Base-by-base conservation (phyloP, 2,113 vertebrate species). In the Vidua chalybeata region DNA sequence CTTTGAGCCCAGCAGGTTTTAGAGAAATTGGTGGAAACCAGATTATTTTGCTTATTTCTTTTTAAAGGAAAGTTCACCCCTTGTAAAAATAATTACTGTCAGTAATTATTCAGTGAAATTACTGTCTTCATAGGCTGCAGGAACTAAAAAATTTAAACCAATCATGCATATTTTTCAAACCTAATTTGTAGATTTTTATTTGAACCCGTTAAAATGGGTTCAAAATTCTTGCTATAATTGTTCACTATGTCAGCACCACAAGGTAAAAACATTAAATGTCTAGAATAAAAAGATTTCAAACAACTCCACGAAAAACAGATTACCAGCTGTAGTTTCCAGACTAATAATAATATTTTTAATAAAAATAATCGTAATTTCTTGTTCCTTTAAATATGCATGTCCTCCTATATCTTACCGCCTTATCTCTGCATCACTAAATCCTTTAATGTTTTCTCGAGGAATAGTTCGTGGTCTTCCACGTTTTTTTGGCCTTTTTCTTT, bases 391-490 rank as follows among this genome's bases (percentile, higher is more conserved):
- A 67, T 4, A 71, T 31, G 13, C 22, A 59, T 20, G 21, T 30
- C 6, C 20, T 5, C 28, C 30, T 17, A 46, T n/a, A 76, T 94
- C 95, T 97, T 97, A 99, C 99, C 99, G 98, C 80, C 99, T 98
- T 91, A 99, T 99, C 96, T 99, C 99, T 46, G 99, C 99, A 91
- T 99, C 99, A 85, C 98, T 99, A 97, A 99, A 99, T 92, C 99
- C 99, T 97, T 99, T 99, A 97, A 99, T 99, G 84, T 99, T 99
- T 95, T 99, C 99, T 78, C 99, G 98, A 61, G 99, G 99, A 95
- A 99, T 99, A 77, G 99, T 99, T 51, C 99, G 98, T 76, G 99
- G 99, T 91, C 99, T 97, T 58, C 99, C 99, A 82, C 99, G 98
- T 96, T 99, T 99, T 98, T 99, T 99, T 45, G 99, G 99, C 39